Evolutionary conservation across 2,113 vertebrate species (phyloP).

Genomic region (Phrynosoma blainvillii): DNA sequence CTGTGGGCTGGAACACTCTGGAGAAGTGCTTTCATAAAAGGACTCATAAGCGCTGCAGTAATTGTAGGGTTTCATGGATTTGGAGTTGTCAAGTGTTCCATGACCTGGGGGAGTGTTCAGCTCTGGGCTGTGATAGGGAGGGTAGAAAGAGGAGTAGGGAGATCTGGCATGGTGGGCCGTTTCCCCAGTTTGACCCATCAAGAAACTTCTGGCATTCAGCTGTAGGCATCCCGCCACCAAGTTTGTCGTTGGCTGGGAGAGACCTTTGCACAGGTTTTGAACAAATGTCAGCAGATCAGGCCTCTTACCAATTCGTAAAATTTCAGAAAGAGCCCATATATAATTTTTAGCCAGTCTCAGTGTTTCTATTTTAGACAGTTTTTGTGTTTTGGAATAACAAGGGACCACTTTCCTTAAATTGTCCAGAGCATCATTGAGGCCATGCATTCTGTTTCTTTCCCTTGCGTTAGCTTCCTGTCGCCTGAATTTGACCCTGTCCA

Average conservation of each 20-base stretch:
- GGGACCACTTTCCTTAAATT: conserved; percentile 98
- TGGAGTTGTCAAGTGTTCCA: conserved; percentile 87
- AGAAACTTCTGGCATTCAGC: conserved; percentile 95
- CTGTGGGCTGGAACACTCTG: conserved; percentile 91
- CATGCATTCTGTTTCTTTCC: conserved; percentile 96
- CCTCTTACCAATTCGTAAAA: conserved; percentile 93
- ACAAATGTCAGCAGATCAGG: conserved; percentile 97
- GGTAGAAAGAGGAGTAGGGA: conserved; percentile 90
- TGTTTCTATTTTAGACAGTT: conserved; percentile 99
- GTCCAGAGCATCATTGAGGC: conserved; percentile 95
- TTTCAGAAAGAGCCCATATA: conserved; percentile 99
- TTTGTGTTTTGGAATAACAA: conserved; percentile 98
- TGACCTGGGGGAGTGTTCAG: conserved; percentile 87
- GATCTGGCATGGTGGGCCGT: conserved; percentile 85
- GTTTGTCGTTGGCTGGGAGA: conserved; percentile 98
- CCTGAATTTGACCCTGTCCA: conserved; percentile 90
- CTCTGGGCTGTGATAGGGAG: conserved; percentile 91
- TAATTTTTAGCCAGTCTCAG: conserved; percentile 98
- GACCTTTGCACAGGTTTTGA: conserved; percentile 97
- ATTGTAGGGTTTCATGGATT: conserved; percentile 93
- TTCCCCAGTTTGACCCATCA: conserved; percentile 93
- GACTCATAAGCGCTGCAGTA: conserved; percentile 93
- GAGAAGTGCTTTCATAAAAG: conserved; percentile 94
- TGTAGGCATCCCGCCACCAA: conserved; percentile 99
- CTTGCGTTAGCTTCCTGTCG: conserved; percentile 94